These are phyloP conservation scores for Synergus umbraculus DNA, from an alignment of 2,888 invertebrate genomes.

Conservation along the genomic window DNA sequence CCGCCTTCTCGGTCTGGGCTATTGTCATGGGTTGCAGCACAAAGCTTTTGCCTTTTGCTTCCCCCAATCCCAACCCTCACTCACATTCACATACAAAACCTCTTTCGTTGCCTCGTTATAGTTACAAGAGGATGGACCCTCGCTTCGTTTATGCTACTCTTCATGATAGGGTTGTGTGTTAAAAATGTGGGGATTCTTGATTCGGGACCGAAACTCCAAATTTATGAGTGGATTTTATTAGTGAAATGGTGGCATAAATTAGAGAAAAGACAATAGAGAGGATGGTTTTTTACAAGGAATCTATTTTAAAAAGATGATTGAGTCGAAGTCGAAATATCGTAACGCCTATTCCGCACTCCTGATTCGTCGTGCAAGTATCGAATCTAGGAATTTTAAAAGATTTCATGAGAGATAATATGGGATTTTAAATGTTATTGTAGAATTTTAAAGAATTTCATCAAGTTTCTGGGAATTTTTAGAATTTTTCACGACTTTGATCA, in stretches of 20 bases:
- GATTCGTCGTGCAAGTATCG: too few species aligned
- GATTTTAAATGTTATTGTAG: too few species aligned
- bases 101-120: slow-evolving; percentile 14
- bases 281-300: not conserved
- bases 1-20: slow-evolving; percentile 49
- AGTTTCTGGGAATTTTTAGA: too few species aligned
- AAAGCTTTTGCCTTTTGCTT: slow-evolving; percentile 57
- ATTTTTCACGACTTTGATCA: too few species aligned
- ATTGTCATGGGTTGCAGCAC: slow-evolving; percentile 61
- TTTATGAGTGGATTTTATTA: not conserved
- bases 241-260: not conserved
- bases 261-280: not conserved
- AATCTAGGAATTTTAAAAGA: too few species aligned
- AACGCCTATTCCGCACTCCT: too few species aligned
- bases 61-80: slow-evolving; percentile 35
- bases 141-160: not conserved
- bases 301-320: too few species aligned
- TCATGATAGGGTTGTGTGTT: not conserved
- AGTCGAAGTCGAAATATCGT: too few species aligned
- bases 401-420: too few species aligned
- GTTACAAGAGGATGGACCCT: slow-evolving; percentile 31
- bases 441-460: too few species aligned
- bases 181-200: not conserved
- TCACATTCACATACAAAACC: slow-evolving; percentile 26
- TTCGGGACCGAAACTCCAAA: not conserved